Base-by-base conservation (phyloP, 2,113 vertebrate species). In the Cyprinodon brontotheroides region DNA sequence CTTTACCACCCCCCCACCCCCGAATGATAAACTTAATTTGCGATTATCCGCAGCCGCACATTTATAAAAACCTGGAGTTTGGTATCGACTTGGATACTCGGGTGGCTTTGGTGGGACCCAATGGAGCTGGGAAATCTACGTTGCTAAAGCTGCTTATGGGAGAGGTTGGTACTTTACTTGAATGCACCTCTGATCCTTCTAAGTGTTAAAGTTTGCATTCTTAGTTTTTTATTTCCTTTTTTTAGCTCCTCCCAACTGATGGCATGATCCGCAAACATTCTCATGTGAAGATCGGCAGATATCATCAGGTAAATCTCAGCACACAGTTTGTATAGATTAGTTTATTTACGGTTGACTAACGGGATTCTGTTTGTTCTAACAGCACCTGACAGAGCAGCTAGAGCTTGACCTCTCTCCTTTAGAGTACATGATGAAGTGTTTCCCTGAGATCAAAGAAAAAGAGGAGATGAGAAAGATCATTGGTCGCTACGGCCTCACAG, bases 391-490 rank as follows among this genome's bases (percentile, higher is more conserved):
- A 47, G 98, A 99, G 85, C 97, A 99, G 81, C 90, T 99, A 92
- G 98, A 99, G 45, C 91, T 99, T 29, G 98, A 99, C 72, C 93
- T 99, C 39, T 99, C 98, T 0, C 98, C 98, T 2, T 74, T 99
- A 86, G 98, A 99, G 79, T 99, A 99, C 92, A 99, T 99, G 98
- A 95, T 99, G 96, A 99, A 98, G 78, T 99, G 98, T 91, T 99
- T 96, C 86, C 97, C 98, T 0, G 97, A 96, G 62, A 97, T 99
- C 91, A 99, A 99, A 79, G 98, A 99, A 86, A 98, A 97, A 79
- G 98, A 99, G 78, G 98, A 99, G 76, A 99, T 99, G 98, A 95
- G 98, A 79, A 99, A 98, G 93, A 98, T 99, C 90, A 99, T 99
- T 1, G 98, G 98, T 11, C 96, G 98, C 77, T 99, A 99, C 0